Evolutionary conservation across 2,888 invertebrate species (phyloP), one percentile per base, ranked within the genome.

Genomic region (Apodemia hepburni): DNA sequence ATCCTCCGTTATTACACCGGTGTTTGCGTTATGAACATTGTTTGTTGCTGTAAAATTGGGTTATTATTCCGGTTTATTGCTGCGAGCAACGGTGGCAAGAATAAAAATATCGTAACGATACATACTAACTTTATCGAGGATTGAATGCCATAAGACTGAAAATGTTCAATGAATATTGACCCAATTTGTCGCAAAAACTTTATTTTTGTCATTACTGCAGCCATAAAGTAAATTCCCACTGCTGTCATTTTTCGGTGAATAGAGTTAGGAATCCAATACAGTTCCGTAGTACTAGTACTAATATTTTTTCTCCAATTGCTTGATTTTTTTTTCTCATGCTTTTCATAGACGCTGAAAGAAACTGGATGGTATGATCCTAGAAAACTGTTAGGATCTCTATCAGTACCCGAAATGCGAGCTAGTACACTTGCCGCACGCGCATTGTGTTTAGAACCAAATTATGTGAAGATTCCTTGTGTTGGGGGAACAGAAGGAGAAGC

Each of bases 321-420:
- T 15, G 15, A 0, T 42, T 4, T 42, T 12, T 15, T 12, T 45
- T 9, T 49, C 54, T 59, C 42, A 9, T 22, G 49, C 47, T 61
- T 42, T 63, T 66, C 62, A 8, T 80, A 89, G 90, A 86, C 86
- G 1, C 69, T 91, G 66, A 86, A 84, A 71, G 86, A 88, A 68
- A 84, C 84, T 1, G 87, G 88, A 54, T 89, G 86, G 87, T 88
- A 89, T 67, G 80, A 90, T 66, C 84, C 85, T 2, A 76, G 79
- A 8, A 89, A 79, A 67, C 64, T 91, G 38, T 67, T 91, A 33
- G 91, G 91, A 0, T 90, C 90, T 1, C 59, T 90, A 47, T 89
- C 91, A 0, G 87, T 88, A 8, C 86, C 82, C 0, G 91, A 91
- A 71, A 87, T 89, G 90, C 79, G 90, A 5, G 88, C 91, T 12